phyloP scores from a whole-genome alignment of 2,888 invertebrate genomes.

The Andricus curvator region DNA sequence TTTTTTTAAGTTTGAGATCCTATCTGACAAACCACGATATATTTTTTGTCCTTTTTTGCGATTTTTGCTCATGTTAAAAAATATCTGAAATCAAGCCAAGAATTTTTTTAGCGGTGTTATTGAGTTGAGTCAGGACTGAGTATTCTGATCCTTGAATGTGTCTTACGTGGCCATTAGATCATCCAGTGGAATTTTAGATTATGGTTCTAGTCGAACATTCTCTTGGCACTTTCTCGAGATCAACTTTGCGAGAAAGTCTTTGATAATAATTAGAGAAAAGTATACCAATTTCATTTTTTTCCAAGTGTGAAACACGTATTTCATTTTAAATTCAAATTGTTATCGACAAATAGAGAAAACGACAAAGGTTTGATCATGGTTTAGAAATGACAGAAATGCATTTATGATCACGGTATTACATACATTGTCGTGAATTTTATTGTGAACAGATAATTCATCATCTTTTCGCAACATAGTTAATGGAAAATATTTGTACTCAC shows the following conservation, averaged over 20 bases:
- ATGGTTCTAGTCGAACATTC: not conserved
- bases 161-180: conserved; percentile 12
- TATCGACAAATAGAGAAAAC: not conserved
- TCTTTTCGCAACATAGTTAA: conserved; percentile 34
- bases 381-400: not conserved
- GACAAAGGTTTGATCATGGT: not conserved
- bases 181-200: not conserved
- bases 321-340: not conserved
- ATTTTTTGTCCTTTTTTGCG: not conserved
- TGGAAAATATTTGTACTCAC: conserved; percentile 32
- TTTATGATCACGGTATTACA: not conserved
- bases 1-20: not conserved
- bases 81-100: not conserved
- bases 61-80: not conserved
- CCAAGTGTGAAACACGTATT: not conserved
- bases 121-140: not conserved
- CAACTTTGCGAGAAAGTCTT: not conserved
- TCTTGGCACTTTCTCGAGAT: conserved; percentile 3
- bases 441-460: conserved; percentile 9
- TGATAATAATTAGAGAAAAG: not conserved
- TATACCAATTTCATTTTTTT: not conserved
- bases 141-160: conserved; percentile 24
- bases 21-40: not conserved
- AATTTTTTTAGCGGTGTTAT: not conserved
- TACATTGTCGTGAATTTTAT: conserved; percentile 14